Base-by-base conservation (phyloP, 2,113 vertebrate genomes). In the Archocentrus centrarchus region DNA sequence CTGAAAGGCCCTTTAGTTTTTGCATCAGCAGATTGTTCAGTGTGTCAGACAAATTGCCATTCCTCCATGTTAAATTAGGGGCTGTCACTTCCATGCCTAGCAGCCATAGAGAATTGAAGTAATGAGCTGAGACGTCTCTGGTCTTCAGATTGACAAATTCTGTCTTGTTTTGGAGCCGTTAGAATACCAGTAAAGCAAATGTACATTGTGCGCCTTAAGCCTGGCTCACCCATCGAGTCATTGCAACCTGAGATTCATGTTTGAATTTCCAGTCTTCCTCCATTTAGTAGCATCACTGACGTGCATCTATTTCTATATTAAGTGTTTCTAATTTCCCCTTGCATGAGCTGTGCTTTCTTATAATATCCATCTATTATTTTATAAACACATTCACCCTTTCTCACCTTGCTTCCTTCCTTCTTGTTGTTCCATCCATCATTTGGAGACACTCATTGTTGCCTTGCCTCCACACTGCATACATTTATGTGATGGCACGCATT, bases 41-140 rank as follows among this genome's bases (percentile, higher is more conserved):
- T 80, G 90, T 94, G 93, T 94, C 93, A 95, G 90, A 92, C 88
- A 93, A 93, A 95, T 94, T 93, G 91, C 91, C 86, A 85, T 89
- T 87, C 79, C 80, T 91, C 87, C 84, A 82, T 88, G 85, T 93
- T 92, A 92, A 93, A 94, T 94, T 92, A 95, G 83, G 70, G 89
- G 81, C 91, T 95, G 94, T 93, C 94, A 93, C 87, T 93, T 94
- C 88, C 87, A 90, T 92, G 89, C 89, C 87, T 78, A 55, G 44
- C 76, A 88, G 91, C 83, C 75, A 59, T 78, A 84, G 59, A 87
- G 84, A 89, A 90, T 82, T 63, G 81, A 83, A 81, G 91, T 94
- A 95, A 94, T 94, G 86, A 94, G 91, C 92, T 80, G 86, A 90
- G 93, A 92, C 82, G 30, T 92, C 89, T 93, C 86, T 86, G 82